Evolutionary conservation across 2,888 invertebrate genomes (phyloP).

Genomic region (Drosophila multiciliata): DNA sequence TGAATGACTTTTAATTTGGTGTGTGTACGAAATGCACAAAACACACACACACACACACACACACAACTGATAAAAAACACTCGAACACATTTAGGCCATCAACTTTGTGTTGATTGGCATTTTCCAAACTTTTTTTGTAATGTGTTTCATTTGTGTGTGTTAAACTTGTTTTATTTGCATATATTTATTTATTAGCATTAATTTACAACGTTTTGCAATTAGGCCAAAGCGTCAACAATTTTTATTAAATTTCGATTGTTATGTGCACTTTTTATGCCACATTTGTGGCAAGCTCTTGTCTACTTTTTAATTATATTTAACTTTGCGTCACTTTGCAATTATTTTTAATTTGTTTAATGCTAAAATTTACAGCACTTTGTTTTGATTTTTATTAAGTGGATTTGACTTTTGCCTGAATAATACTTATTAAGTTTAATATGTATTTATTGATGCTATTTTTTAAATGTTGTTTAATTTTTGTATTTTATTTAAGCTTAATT

Average conservation of each 20-base stretch:
- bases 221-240: slow-evolving; percentile 35
- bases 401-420: neutral
- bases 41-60: slow-evolving; percentile 11
- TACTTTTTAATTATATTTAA: slow-evolving; percentile 4
- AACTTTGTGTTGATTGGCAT: slow-evolving; percentile 62
- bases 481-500: neutral
- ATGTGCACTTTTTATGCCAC: slow-evolving; percentile 4
- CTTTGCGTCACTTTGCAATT: slow-evolving; percentile 14
- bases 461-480: neutral
- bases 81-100: slow-evolving; percentile 58
- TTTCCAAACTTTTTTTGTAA: slow-evolving; percentile 32
- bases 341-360: neutral
- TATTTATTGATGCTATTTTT: neutral
- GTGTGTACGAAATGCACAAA: slow-evolving; percentile 42
- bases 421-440: neutral
- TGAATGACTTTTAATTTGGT: slow-evolving; percentile 53
- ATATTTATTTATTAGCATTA: slow-evolving; percentile 13
- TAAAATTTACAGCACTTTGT: neutral
- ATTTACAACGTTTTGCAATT: slow-evolving; percentile 7
- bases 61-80: slow-evolving; percentile 21
- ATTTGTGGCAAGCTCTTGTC: slow-evolving; percentile 9
- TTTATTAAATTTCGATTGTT: slow-evolving; percentile 33
- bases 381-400: neutral
- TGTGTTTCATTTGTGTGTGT: slow-evolving; percentile 3
- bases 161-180: slow-evolving; percentile 35